Evolutionary conservation across 1,140 invertebrate species (phyloP), one percentile per base, ranked within the genome.

Genomic region (Drosophila obscura): DNA sequence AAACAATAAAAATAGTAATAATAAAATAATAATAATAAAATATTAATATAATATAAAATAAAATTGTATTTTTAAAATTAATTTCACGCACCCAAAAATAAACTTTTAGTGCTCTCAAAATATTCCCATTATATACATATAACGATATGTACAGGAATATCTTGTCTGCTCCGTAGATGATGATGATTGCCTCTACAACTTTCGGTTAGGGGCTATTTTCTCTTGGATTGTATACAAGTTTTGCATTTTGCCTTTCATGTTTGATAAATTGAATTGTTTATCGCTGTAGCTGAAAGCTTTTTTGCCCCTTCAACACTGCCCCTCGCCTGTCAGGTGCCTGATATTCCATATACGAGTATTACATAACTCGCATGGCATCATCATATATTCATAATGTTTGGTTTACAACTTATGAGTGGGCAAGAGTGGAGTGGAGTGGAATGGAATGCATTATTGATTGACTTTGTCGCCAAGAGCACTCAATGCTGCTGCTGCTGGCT

Each of bases 181-280:
- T 39, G 35, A 13, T 39, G 9, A 39, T 39, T 39, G 11, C 35
- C 13, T 13, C 31, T 31, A 1, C 26, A 26, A 19, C 19, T 19
- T 19, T 26, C 28, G 3, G 1, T 31, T 8, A 8, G 19, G 28
- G 28, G 7, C 31, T 5, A 39, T 39, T 11, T 39, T 39, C 35
- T 13, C 4, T 13, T 39, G 4, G 11, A 39, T 13, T 39, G 4
- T 4, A 1, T 19, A 1, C 2, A 6, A 31, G 13, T 26, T 48
- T 19, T 39, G 8, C 16, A 35, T 24, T 24, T 24, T 3, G 22
- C 48, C 19, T 45, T 44, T 35, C n/a, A 15, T 53, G 45, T 73
- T 77, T 68, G 59, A 68, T 68, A 68, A 77, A 81, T 81, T 77
- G 63, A 73, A 69, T 77, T 68, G 78, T 68, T 79, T 80, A 79